Base-by-base conservation (phyloP, 2,113 vertebrate genomes). In the Chionis minor region DNA sequence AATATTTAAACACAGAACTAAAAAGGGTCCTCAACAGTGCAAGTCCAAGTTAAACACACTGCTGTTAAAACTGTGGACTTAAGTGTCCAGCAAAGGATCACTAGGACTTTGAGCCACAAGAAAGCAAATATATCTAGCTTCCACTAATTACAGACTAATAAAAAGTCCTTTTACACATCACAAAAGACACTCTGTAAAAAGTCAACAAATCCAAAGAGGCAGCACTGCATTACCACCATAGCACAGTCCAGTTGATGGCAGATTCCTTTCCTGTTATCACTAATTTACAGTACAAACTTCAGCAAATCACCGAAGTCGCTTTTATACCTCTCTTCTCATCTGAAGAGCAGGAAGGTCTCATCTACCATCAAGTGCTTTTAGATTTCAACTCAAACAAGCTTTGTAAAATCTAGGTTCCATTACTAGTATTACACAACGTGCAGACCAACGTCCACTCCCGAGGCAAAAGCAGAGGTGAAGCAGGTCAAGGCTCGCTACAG, bases 391-490 rank as follows among this genome's bases (percentile, higher is more conserved):
- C 32, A 81, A 59, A 77, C 20, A 6, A 72, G 56, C 47, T 81
- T 67, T 89, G n/a, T 49, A 92, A 89, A 61, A 61, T 16, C 10
- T 32, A 32, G 61, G 24, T 85, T 91, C 42, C 27, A 22, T 62
- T 52, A 73, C 16, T 38, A 45, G 30, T 4, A 52, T 70, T 47
- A 69, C 12, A 30, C 0, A 1, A 70, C 35, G 71, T 0, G 0
- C 21, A 81, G 45, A 73, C 4, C 61, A 52, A 20, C 7, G 32
- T 42, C 44, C n/a, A 49, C 10, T 58, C 35, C n/a, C 28, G 62
- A 55, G 26, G 22, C 42, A 51, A 85, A 66, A 70, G 40, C 40
- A 81, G 47, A 86, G 40, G 17, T 16, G 45, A 80, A 52, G 51
- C 54, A 69, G 35, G 21, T 1, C 1, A 69, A 62, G 11, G n/a